Evolutionary conservation across 2,113 vertebrate genomes (phyloP).

Genomic region (Marmota monax): DNA sequence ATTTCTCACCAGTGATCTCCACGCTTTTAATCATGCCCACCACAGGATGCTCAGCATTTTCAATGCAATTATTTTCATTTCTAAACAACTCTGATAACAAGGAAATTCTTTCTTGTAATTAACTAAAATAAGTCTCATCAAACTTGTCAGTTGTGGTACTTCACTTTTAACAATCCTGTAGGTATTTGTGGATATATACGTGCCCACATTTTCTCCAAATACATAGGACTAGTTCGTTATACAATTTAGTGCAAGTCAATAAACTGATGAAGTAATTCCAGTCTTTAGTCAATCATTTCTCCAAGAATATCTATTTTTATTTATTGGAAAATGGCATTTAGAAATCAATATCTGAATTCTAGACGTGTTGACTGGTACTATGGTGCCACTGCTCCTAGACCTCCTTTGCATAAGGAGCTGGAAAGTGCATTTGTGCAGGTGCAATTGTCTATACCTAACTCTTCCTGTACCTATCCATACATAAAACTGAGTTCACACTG

Average conservation of each 20-base stretch:
- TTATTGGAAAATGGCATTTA: neutral
- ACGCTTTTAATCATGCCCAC: neutral
- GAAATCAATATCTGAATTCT: neutral
- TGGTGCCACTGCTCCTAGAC: neutral
- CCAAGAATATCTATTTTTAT: neutral
- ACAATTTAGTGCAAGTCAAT: neutral
- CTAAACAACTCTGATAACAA: neutral
- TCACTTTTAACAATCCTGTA: neutral
- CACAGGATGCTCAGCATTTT: neutral
- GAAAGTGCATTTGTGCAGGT: neutral
- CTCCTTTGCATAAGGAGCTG: neutral
- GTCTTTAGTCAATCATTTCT: neutral
- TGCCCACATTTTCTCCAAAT: neutral
- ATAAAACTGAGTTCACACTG: neutral
- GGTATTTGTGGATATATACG: neutral
- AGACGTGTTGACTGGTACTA: neutral
- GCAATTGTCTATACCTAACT: neutral
- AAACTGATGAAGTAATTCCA: neutral
- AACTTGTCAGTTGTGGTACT: neutral
- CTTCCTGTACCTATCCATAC: neutral
- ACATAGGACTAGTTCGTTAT: neutral
- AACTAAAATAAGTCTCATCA: neutral
- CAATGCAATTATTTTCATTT: neutral
- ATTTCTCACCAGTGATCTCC: neutral
- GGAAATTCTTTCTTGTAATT: neutral